A percentile compares a stretch with the other conserved stretches of the same genome.
Conservation (phyloP, 2,113 vertebrate species). For the Brachirus orientalis region DNA sequence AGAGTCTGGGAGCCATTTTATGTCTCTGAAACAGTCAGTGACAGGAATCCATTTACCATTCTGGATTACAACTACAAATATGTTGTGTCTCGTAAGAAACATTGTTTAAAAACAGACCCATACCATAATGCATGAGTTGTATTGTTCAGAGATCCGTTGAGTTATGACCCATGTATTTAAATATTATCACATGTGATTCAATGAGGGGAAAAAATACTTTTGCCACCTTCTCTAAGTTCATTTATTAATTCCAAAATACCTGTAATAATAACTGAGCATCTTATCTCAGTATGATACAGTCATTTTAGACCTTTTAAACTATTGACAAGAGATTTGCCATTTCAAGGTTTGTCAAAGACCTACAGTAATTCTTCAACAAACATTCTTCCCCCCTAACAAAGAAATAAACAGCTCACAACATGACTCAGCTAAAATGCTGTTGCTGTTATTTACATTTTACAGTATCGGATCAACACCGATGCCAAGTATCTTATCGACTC, state of each 20-base stretch:
- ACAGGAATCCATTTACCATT: not conserved
- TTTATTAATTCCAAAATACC: not conserved
- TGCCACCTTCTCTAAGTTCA: not conserved
- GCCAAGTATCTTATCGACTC: too few species aligned
- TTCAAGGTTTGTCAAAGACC: too few species aligned
- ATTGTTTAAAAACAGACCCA: not conserved
- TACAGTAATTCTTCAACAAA: too few species aligned
- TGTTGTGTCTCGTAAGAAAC: not conserved
- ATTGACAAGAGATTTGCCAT: too few species aligned
- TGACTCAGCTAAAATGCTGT: too few species aligned
- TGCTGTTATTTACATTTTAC: too few species aligned
- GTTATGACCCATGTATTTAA: not conserved
- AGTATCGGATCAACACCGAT: too few species aligned
- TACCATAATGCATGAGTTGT: not conserved
- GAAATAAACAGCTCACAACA: too few species aligned
- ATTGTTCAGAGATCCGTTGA: not conserved
- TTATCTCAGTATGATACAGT: too few species aligned
- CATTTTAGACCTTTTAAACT: too few species aligned
- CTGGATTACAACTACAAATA: not conserved
- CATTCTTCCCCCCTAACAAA: too few species aligned
- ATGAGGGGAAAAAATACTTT: not conserved
- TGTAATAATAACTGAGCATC: too few species aligned
- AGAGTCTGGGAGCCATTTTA: not conserved
- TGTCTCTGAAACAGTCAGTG: not conserved
- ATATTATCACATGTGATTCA: not conserved